Conservation (phyloP, 2,888 invertebrate species). For the Stratiomys singularior region DNA sequence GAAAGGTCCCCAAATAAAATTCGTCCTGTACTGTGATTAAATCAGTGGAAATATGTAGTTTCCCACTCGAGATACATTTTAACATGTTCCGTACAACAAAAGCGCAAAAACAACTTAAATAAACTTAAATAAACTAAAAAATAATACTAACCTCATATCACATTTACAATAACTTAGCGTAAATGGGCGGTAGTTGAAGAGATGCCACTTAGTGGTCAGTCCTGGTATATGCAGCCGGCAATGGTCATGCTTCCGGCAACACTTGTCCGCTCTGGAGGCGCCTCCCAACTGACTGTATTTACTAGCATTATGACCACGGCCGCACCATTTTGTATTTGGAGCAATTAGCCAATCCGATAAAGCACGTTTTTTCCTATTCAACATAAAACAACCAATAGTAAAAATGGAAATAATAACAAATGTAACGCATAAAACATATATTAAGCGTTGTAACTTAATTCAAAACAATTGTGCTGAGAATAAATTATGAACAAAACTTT, state of each 20-base stretch:
- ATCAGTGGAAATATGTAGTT: too few relatives aligned
- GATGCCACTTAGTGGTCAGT: constrained; percentile 83
- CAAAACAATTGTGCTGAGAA: not conserved
- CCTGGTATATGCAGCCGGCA: constrained; percentile 88
- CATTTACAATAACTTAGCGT: constrained; percentile 93
- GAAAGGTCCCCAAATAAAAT: too few relatives aligned
- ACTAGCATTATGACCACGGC: constrained; percentile 84
- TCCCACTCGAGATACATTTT: too few relatives aligned
- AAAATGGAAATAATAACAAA: too few relatives aligned
- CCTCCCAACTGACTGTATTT: constrained; percentile 86
- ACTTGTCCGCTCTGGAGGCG: constrained; percentile 84
- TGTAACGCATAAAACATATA: not conserved
- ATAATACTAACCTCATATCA: constrained; percentile 79
- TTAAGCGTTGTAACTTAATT: not conserved
- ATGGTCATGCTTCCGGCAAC: constrained; percentile 89
- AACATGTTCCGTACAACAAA: too few relatives aligned
- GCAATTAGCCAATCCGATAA: constrained; percentile 76
- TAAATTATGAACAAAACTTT: too few relatives aligned
- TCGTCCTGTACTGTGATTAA: too few relatives aligned
- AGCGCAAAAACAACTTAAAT: not conserved
- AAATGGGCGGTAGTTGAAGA: constrained; percentile 90
- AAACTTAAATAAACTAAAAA: not conserved
- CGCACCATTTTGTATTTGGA: constrained; percentile 95
- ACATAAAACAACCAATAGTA: too few relatives aligned
- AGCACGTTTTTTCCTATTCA: constrained; percentile 58